Base-by-base conservation (phyloP, 2,888 invertebrate genomes). In the Muscina levida region DNA sequence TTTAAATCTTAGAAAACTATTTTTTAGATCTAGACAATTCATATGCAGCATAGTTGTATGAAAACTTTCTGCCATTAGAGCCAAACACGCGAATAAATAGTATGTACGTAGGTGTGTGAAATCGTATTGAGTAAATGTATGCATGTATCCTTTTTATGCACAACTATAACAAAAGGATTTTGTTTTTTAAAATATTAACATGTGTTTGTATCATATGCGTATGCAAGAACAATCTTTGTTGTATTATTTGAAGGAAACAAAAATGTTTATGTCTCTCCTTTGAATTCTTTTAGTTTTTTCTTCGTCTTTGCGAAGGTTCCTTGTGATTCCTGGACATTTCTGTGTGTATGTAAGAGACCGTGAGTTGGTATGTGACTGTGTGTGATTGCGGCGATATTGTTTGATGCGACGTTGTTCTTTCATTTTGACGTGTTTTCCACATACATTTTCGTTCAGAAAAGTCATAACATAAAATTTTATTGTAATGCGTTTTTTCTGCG, bases 381-480 rank as follows among this genome's bases (percentile, higher is more conserved):
- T 59, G 17, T 66, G 42, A 19, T 31, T 51, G 17, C 4, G 1
- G 51, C 13, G 26, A 56, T 48, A 72, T 56, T 62, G 46, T 75
- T 72, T 76, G 56, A 75, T 72, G 56, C 72, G 56, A 75, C 68
- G 56, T 72, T 79, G 66, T 77, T 71, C 48, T n/a, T 77, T 71
- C 71, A 75, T 74, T 84, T 86, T 87, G 88, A 88, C 85, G 87
- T 87, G 87, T 87, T 87, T 86, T 84, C 85, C 84, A 83, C 84
- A 85, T 85, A 85, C 83, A 86, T 76, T 68, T 48, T 66, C 42
- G 66, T 48, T 56, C 57, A 73, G 66, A 77, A 31, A 62, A 72
- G 67, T 72, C 74, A 87, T 88, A 88, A 86, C 88, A 87, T 88
- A 88, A 88, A 88, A 88, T 88, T 88, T 88, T 87, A 88, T 86